phyloP scores from a whole-genome alignment of 2,113 vertebrate genomes.

The Malurus melanocephalus region DNA sequence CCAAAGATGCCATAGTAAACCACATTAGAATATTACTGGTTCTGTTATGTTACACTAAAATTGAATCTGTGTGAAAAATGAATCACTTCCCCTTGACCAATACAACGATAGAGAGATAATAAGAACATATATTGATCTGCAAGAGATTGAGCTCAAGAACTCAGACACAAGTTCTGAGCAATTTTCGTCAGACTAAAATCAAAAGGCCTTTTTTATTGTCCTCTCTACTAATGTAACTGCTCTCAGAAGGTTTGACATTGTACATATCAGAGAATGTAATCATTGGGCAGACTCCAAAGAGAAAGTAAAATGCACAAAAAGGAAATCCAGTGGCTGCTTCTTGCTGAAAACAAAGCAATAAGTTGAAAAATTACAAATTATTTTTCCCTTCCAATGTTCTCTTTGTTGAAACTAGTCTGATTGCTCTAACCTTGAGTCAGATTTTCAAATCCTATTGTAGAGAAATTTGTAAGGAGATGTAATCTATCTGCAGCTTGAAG shows the following conservation, averaged over 20 bases:
- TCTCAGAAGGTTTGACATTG: neutral
- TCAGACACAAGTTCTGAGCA: constrained; percentile 2
- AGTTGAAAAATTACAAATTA: neutral
- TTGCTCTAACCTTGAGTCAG: neutral
- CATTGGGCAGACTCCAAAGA: neutral
- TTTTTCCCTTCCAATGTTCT: neutral
- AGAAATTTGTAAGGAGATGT: neutral
- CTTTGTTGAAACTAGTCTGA: neutral
- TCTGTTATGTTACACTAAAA: neutral
- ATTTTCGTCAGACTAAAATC: constrained; percentile 8
- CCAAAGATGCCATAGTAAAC: constrained; percentile 32
- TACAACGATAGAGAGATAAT: neutral
- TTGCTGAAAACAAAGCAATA: neutral
- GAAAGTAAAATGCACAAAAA: neutral
- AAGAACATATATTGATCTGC: neutral
- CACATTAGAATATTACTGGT: constrained; percentile 2
- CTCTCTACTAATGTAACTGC: neutral
- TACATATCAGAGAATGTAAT: neutral
- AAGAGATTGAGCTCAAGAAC: neutral
- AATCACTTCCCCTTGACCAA: neutral
- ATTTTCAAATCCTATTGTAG: neutral
- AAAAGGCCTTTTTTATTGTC: constrained; percentile 2
- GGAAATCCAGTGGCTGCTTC: neutral
- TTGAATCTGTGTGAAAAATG: neutral
- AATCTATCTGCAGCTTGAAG: neutral